phyloP scores from a whole-genome alignment of 2,113 vertebrate species.

The Lathamus discolor region DNA sequence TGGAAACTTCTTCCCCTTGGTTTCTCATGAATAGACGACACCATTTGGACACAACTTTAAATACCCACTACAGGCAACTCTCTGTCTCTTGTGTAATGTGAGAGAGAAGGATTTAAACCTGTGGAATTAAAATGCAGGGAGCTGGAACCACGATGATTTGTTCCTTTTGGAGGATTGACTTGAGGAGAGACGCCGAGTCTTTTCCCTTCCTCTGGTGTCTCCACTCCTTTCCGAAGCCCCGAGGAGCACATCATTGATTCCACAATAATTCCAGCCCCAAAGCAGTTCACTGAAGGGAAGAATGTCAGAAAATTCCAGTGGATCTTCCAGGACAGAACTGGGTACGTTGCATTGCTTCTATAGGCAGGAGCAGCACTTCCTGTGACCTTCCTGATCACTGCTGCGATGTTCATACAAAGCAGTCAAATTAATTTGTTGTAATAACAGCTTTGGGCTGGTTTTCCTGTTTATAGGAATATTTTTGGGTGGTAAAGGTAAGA shows the following conservation, averaged over 20 bases:
- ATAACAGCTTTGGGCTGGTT: background rate
- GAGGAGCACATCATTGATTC: background rate
- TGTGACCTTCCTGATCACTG: background rate
- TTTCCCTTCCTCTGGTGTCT: conserved; percentile 20
- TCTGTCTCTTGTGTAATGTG: conserved; percentile 75
- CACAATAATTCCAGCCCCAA: background rate
- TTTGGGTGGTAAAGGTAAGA: background rate
- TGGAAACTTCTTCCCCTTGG: conserved; percentile 57
- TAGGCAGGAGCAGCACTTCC: background rate
- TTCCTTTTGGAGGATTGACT: conserved; percentile 1
- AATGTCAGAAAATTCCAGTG: conserved; percentile 69
- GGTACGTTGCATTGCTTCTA: conserved; percentile 64
- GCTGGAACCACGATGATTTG: background rate
- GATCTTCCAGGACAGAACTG: conserved; percentile 64
- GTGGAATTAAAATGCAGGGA: conserved; percentile 19
- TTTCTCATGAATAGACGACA: conserved; percentile 80
- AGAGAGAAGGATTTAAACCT: conserved; percentile 36
- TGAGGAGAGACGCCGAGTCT: background rate
- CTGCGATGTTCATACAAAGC: background rate
- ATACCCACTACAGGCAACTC: conserved; percentile 70
- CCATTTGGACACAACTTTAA: conserved; percentile 13
- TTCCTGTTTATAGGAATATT: background rate
- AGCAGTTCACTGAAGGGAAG: background rate
- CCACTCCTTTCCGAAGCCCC: background rate
- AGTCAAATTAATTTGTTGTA: background rate